Evolutionary conservation across 2,888 invertebrate species (phyloP).

Genomic region (Drymonia ruficornis): DNA sequence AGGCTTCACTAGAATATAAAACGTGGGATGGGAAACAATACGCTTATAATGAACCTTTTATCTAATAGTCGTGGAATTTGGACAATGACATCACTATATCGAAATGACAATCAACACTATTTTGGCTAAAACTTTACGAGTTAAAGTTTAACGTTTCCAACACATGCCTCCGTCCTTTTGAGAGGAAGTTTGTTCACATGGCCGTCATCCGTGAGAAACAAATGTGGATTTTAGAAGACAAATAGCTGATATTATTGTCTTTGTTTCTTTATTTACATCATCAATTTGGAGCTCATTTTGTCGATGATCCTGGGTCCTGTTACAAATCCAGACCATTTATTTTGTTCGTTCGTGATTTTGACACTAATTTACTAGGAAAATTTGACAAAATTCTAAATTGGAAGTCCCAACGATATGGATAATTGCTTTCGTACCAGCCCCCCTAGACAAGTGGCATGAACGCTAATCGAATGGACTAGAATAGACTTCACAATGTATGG

Average conservation of each 20-base stretch:
- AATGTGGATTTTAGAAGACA: neutral
- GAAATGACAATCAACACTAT: neutral
- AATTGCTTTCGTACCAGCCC: too few relatives aligned
- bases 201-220: neutral
- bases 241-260: neutral
- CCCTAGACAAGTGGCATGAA: too few relatives aligned
- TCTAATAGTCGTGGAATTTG: constrained; percentile 22
- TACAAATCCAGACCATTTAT: too few relatives aligned
- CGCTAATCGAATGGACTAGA: too few relatives aligned
- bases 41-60: constrained; percentile 15
- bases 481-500: too few relatives aligned
- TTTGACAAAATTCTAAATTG: too few relatives aligned
- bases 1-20: constrained; percentile 13
- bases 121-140: neutral
- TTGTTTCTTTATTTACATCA: neutral
- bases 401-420: too few relatives aligned
- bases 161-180: neutral
- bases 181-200: constrained; percentile 5
- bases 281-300: too few relatives aligned
- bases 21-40: constrained; percentile 38
- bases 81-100: neutral
- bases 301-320: too few relatives aligned
- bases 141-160: neutral
- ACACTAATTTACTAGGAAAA: too few relatives aligned
- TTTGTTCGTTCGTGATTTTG: too few relatives aligned